Conservation (phyloP, 2,888 invertebrate species). For the Hyles lineata region DNA sequence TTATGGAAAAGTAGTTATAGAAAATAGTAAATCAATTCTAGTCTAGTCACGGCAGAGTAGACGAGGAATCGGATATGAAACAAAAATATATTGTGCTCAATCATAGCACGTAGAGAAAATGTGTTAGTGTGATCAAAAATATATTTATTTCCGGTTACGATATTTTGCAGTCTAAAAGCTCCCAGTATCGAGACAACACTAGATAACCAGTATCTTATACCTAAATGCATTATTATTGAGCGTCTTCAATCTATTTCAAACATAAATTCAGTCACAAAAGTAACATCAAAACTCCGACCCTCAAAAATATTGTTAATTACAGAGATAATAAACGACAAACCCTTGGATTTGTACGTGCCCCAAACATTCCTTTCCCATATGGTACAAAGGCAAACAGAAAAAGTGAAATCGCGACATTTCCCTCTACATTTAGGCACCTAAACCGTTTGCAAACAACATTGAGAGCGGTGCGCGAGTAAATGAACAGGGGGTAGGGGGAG, state of each 20-base stretch:
- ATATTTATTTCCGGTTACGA: no score
- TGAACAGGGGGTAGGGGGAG: conserved; percentile 67
- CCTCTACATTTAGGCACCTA: conserved; percentile 81
- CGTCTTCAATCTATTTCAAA: neutral
- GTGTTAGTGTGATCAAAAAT: no score
- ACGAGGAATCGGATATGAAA: no score
- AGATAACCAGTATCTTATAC: no score
- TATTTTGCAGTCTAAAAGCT: no score
- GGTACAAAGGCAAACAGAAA: conserved; percentile 58
- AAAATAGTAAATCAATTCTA: no score
- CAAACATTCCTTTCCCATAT: conserved; percentile 20
- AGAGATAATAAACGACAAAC: neutral
- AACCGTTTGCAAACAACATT: conserved; percentile 82
- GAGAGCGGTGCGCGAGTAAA: conserved; percentile 75
- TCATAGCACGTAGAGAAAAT: no score
- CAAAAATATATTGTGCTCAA: no score
- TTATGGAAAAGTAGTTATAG: no score
- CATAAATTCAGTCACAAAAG: neutral
- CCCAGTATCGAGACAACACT: no score
- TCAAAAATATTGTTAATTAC: neutral
- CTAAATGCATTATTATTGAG: no score
- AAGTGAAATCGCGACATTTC: conserved; percentile 83
- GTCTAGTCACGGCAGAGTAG: no score
- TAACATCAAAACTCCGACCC: neutral
- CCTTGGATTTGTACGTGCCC: conserved; percentile 13